Base-by-base conservation (phyloP, 2,888 invertebrate genomes). In the Melieria omissa region DNA sequence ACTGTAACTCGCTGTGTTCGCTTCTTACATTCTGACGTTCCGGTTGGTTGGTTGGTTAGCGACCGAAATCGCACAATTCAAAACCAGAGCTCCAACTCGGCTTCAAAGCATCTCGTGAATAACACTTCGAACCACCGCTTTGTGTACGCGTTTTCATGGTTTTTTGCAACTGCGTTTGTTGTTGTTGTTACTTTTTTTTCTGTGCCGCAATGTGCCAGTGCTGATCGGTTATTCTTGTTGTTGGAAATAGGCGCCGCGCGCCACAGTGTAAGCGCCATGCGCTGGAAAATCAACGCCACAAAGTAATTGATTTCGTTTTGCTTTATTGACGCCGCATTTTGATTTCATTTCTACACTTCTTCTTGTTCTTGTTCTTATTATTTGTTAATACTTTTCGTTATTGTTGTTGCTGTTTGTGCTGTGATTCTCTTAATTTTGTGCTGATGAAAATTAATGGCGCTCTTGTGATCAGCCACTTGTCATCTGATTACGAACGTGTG, bases 381-480 rank as follows among this genome's bases (percentile, higher is more conserved):
- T 73, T 77, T 77, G 9, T 68, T 47, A 12, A 54, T 45, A 58
- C 9, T 71, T 44, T 57, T 16, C 49, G 41, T 65, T 52, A 14
- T 44, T 54, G 10, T 69, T 46, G 58, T 70, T 41, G 42, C 52
- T 16, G 62, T 16, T 10, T 63, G 44, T 52, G 52, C 16, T 52
- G 47, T 10, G 42, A 54, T 68, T 29, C 29, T 29, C 29, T 29
- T 29, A 29, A 29, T 29, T 68, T 68, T 8, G 29, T 29, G 44
- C 73, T 76, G 74, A 78, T 79, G 76, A 70, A 78, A 77, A 76
- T 81, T 81, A 79, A 80, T 82, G 80, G 77, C 79, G 77, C 78
- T 77, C 78, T 80, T 77, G 78, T 78, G 80, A 79, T 76, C 75
- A 73, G 6, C 29, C 29, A 5, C 29, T 58, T 29, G n/a, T 58